phyloP scores from a whole-genome alignment of 1,140 invertebrate genomes.

The Heliconius congener region DNA sequence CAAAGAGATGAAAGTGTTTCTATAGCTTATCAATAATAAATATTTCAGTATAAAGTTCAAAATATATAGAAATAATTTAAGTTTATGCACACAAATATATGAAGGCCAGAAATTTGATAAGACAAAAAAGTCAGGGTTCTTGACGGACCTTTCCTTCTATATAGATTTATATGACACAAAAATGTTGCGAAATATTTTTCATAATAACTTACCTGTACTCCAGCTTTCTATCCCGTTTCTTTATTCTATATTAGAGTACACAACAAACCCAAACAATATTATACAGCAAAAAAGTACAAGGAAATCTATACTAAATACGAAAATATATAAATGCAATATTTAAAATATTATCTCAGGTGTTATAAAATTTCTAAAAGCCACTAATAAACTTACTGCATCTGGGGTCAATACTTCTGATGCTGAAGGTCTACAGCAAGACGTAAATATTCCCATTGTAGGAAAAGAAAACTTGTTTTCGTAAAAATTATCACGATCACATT shows the following conservation, averaged over 20 bases:
- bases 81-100: no score
- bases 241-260: neutral
- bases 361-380: neutral
- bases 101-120: neutral
- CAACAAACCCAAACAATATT: neutral
- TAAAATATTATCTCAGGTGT: neutral
- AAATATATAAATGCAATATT: neutral
- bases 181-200: constrained; percentile 7
- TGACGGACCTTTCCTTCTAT: no score
- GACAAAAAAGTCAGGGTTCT: neutral
- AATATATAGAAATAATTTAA: no score
- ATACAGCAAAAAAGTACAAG: neutral
- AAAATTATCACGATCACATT: constrained; percentile 27
- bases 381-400: constrained; percentile 70
- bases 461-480: constrained; percentile 12
- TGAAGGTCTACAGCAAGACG: constrained; percentile 76
- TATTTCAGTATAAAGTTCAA: no score
- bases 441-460: constrained; percentile 70
- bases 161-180: neutral
- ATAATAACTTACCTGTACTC: neutral
- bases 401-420: constrained; percentile 71
- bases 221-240: neutral
- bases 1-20: neutral
- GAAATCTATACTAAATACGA: neutral
- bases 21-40: no score